Percentiles rank a stretch among this genome's conserved stretches.
phyloP scores from a whole-genome alignment of 2,113 vertebrate genomes.

The Heptranchias perlo region DNA sequence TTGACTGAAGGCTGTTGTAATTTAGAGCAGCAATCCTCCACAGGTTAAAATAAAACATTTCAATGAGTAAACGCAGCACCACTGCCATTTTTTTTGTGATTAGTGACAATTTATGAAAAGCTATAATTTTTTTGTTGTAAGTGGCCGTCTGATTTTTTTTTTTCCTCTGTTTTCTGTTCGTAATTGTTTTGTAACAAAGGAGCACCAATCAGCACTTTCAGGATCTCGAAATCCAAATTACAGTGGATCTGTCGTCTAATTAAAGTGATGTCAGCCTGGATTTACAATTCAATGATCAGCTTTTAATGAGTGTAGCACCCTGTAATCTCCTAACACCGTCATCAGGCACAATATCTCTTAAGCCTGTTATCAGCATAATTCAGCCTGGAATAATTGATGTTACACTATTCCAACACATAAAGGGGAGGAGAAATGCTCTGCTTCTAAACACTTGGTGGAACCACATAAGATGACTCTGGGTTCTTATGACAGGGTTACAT shows the following conservation, averaged over 20 bases:
- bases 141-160: neutral
- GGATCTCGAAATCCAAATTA: constrained; percentile 34
- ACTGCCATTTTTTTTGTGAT: neutral
- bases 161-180: neutral
- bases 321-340: constrained; percentile 26
- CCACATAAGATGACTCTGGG: neutral
- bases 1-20: neutral
- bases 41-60: neutral
- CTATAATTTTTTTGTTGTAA: constrained; percentile 14
- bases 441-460: constrained; percentile 19
- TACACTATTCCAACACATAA: constrained; percentile 27
- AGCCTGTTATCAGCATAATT: constrained; percentile 37
- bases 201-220: constrained; percentile 30
- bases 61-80: neutral
- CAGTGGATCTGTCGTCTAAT: constrained; percentile 32
- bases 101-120: constrained; percentile 9
- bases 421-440: neutral
- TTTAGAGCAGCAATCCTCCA: neutral
- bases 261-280: constrained; percentile 36
- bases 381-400: constrained; percentile 36
- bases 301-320: constrained; percentile 31
- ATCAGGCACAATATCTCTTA: neutral
- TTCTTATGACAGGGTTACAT: constrained; percentile 14
- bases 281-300: constrained; percentile 38
- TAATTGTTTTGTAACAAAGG: constrained; percentile 35